Evolutionary conservation across 92 coral and sea anemone genomes (phyloP).

Genomic region (Chrysogorgia sp.): DNA sequence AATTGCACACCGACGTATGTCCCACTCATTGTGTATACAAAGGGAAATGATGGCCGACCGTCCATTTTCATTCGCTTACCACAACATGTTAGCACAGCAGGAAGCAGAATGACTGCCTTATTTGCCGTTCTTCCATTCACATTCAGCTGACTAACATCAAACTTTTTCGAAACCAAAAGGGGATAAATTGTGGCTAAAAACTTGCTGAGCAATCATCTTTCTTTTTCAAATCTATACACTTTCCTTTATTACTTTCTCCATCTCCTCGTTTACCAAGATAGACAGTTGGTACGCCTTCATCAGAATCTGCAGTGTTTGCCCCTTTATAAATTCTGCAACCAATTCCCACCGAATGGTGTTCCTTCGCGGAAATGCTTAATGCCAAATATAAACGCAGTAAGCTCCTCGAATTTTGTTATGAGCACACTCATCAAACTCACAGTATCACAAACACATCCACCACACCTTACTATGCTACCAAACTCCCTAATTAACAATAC

Average conservation of each 20-base stretch:
- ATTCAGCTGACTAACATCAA: too few species aligned
- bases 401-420: slow-evolving; percentile 49
- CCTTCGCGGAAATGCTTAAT: slow-evolving; percentile 67
- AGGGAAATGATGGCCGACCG: slow-evolving; percentile 68
- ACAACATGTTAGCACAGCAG: slow-evolving; percentile 51
- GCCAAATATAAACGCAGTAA: slow-evolving; percentile 51
- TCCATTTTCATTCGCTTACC: too few species aligned
- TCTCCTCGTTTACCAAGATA: too few species aligned
- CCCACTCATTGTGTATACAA: slow-evolving; percentile 69
- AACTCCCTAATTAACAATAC: too few species aligned
- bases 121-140: too few species aligned
- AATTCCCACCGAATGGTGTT: slow-evolving; percentile 51
- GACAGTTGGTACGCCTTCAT: slow-evolving; percentile 32
- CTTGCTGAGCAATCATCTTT: too few species aligned
- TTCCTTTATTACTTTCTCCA: slow-evolving; percentile 37
- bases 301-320: slow-evolving; percentile 41
- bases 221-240: slow-evolving; percentile 48
- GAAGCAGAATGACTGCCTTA: slow-evolving; percentile 46
- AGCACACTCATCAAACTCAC: slow-evolving; percentile 52
- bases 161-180: too few species aligned
- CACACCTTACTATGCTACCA: too few species aligned
- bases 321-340: slow-evolving; percentile 46
- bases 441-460: too few species aligned
- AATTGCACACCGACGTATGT: too few species aligned
- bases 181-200: too few species aligned